Base-by-base conservation (phyloP, 1,140 invertebrate species). In the Galleria mellonella region DNA sequence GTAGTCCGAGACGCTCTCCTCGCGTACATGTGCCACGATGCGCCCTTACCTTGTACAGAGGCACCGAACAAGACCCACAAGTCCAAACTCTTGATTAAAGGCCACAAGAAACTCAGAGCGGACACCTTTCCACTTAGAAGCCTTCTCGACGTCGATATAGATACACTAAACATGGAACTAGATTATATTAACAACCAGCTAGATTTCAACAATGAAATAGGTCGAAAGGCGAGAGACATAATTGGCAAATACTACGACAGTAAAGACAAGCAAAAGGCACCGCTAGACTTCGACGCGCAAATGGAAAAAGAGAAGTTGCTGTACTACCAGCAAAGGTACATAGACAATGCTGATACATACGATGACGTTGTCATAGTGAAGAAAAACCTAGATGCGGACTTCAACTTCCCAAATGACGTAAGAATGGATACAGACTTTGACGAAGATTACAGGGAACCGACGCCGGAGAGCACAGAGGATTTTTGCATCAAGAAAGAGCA, bases 11-110 rank as follows among this genome's bases (percentile, higher is more conserved):
- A 98, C 73, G 92, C 94, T 0, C 71, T 97, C 9, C 77, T 96
- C 28, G 91, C 93, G 0, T 94, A 95, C 61, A 88, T 94, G 3
- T 98, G 96, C 70, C 96, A 97, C 62, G 90, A 92, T 12, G 90
- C 92, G 5, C 84, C 89, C 0, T 72, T 97, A 13, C 95, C 95
- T 0, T 97, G 95, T 44, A 65, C 87, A 0, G 79, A 82, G 9
- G 67, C 59, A 55, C 47, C 61, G 0, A 67, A 59, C 30, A 63
- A 61, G 15, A 15, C 13, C 2, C 13, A 9, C 14, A 37, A 37
- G 14, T 13, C 35, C 1, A 37, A 37, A 9, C 35, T 37, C 6
- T 13, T 37, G 0, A 12, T 37, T 9, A 37, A 37, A 37, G 35
- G 35, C 15, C 48, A 43, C 11, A 32, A 63, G 31, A 14, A 85